These are phyloP conservation scores for Drosophila siamana DNA, from an alignment of 2,888 invertebrate genomes.

Conservation along the genomic window DNA sequence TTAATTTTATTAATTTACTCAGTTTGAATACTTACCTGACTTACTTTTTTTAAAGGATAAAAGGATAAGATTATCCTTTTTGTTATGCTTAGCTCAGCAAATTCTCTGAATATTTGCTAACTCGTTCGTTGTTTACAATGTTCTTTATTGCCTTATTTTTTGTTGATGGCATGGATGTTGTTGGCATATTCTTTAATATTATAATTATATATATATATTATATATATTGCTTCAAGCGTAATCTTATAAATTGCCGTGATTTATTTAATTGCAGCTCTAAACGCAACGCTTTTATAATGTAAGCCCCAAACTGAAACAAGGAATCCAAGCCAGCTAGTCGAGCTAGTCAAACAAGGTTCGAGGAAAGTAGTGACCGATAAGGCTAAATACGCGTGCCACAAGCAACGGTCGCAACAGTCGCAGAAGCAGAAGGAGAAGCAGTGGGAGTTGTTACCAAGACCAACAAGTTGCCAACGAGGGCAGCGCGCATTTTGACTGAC, in stretches of 20 bases:
- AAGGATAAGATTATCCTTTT: no score
- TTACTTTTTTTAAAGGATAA: no score
- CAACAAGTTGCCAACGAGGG: conserved; percentile 51
- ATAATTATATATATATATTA: no score
- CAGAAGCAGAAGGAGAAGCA: background rate
- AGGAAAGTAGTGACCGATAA: conserved; percentile 12
- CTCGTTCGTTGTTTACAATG: no score
- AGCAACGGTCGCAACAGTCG: conserved; percentile 22
- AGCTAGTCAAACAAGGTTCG: conserved; percentile 26
- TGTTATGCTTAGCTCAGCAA: no score
- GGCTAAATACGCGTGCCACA: conserved; percentile 16
- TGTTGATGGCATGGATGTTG: no score
- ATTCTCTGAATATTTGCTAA: no score
- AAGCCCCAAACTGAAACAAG: conserved; percentile 42
- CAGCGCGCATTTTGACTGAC: conserved; percentile 13
- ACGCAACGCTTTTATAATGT: conserved; percentile 59
- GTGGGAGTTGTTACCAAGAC: conserved; percentile 12
- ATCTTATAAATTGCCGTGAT: background rate
- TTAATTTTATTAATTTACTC: no score
- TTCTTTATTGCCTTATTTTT: no score
- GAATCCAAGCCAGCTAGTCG: conserved; percentile 26
- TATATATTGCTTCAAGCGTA: no score
- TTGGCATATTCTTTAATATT: no score
- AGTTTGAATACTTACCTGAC: no score
- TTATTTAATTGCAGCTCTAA: conserved; percentile 27